A percentile compares a stretch with the other conserved stretches of the same genome.
Evolutionary conservation across 1,140 invertebrate genomes (phyloP).

Genomic region (Chrysomallon squamiferum): DNA sequence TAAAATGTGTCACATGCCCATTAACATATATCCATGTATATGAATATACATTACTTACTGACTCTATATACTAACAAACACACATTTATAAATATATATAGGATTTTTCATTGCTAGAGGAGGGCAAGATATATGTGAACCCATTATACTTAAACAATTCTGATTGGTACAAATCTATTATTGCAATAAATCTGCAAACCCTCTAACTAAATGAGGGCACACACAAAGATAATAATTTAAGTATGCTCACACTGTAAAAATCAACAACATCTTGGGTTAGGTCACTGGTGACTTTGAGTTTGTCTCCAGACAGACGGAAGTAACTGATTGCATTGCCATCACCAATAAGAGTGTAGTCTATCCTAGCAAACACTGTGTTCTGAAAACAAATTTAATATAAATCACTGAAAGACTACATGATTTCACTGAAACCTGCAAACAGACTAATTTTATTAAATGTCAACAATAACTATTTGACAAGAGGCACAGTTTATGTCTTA

Average conservation of each 20-base stretch:
- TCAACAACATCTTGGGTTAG: neutral
- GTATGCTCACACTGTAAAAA: slow-evolving; percentile 1
- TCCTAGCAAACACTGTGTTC: neutral
- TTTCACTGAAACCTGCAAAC: neutral
- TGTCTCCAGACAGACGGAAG: slow-evolving; percentile 29
- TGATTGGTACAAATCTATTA: too few relatives aligned
- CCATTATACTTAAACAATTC: too few relatives aligned
- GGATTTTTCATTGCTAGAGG: too few relatives aligned
- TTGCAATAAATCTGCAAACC: too few relatives aligned
- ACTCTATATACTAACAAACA: neutral
- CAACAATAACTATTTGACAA: neutral
- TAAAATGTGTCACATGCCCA: neutral
- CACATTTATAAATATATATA: slow-evolving; percentile 20
- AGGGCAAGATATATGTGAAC: too few relatives aligned
- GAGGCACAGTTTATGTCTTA: neutral
- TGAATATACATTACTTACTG: slow-evolving; percentile 24
- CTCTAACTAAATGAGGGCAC: too few relatives aligned
- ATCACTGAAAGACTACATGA: too few relatives aligned
- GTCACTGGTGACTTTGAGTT: slow-evolving; percentile 9
- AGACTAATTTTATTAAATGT: slow-evolving; percentile 27
- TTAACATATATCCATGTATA: neutral
- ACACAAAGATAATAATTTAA: too few relatives aligned
- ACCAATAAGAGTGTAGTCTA: slow-evolving; percentile 44
- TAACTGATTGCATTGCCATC: slow-evolving; percentile 40
- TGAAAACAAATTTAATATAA: too few relatives aligned